Evolutionary conservation across 1,140 invertebrate species (phyloP), one percentile per base, ranked within the genome.

Genomic region (Pseudomyrmex cubaensis): DNA sequence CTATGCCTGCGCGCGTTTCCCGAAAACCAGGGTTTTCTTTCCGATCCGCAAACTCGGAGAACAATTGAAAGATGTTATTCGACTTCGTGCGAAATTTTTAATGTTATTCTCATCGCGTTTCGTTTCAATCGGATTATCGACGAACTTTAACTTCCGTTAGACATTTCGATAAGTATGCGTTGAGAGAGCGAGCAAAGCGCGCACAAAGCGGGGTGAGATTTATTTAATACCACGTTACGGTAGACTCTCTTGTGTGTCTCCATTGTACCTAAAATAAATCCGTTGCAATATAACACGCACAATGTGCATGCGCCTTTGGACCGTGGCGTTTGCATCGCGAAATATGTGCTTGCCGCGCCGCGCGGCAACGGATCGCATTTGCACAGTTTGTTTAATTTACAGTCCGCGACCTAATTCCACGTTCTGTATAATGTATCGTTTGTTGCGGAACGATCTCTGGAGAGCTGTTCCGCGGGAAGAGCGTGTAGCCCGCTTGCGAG

Each of bases 321-420:
- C 44, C 54, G 76, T 80, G 66, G 66, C 76, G 70, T 80, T 66
- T 80, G 76, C 54, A 72, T 35, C 35, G 54, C 76, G 46, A 72
- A 80, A 80, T 80, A 80, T 70, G 76, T 54, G 76, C 66, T 20
- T 56, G 74, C 62, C 44, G 44, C 74, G 20, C 74, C 74, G 74
- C 74, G 63, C 25, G 25, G 25, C 64, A 77, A 54, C 54, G 56
- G 66, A 54, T 59, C 35, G 66, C 76, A 80, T 80, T 80, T 80
- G 56, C 76, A 80, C 76, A 80, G 76, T 72, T 80, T 80, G 76
- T 80, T 80, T 80, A 80, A 80, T 80, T 80, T 80, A 80, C 76
- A 80, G 66, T 72, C 66, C 52, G 22, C 76, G 76, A 80, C 76
- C 76, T 56, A 80, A 80, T 72, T 80, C 76, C 56, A 35, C 54